These are phyloP conservation scores for Gonioctena quinquepunctata DNA, from an alignment of 1,140 invertebrate species.

Conservation along the genomic window DNA sequence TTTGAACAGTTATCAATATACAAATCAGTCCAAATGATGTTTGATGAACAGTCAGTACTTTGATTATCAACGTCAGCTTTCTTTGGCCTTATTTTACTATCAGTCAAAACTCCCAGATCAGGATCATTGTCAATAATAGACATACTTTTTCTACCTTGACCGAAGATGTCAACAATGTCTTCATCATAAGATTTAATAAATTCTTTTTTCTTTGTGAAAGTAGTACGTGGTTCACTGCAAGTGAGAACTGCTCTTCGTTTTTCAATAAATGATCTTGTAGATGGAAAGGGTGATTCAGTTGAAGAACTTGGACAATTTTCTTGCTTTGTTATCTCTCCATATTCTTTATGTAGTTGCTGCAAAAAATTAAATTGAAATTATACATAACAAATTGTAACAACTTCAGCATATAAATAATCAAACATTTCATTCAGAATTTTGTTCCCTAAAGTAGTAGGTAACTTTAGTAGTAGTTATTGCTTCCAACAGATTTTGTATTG, in stretches of 20 bases:
- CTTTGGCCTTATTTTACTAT: background rate
- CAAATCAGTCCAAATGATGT: no score
- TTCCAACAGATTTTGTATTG: no score
- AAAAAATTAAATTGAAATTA: constrained; percentile 11
- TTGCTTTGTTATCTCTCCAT: constrained; percentile 42
- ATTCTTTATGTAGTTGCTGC: constrained; percentile 48
- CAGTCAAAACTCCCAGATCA: background rate
- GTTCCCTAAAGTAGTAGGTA: no score
- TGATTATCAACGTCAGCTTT: background rate
- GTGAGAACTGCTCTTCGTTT: constrained; percentile 23
- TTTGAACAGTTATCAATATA: background rate
- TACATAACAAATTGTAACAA: no score
- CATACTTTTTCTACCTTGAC: background rate
- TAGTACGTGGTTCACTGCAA: background rate
- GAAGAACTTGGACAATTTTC: constrained; percentile 33
- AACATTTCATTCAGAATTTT: no score
- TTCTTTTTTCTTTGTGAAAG: background rate
- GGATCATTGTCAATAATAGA: constrained; percentile 6
- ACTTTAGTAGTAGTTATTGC: no score
- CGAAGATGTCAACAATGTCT: background rate
- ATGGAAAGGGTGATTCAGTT: constrained; percentile 30
- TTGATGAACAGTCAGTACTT: no score
- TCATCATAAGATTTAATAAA: background rate
- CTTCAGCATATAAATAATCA: no score
- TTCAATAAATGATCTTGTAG: constrained; percentile 24